Percentiles rank a stretch among this genome's conserved stretches.
These are phyloP conservation scores for Pseudomyrmex sp. DNA, from an alignment of 1,140 invertebrate genomes.

Conservation along the genomic window DNA sequence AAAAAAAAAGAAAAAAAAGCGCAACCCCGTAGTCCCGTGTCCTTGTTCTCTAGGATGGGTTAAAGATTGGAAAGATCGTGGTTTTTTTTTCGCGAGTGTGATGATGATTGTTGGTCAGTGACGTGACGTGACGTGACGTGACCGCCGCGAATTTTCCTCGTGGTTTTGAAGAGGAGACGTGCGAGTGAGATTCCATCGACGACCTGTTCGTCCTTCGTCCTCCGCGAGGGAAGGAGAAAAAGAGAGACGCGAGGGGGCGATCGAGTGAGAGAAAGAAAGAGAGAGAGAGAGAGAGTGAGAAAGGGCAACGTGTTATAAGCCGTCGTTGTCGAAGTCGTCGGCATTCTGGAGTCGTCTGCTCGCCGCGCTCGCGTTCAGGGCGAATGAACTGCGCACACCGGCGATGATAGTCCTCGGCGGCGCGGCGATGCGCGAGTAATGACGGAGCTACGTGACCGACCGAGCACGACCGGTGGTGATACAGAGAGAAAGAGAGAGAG, in stretches of 20 bases:
- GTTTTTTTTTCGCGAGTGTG: slow-evolving; percentile 37
- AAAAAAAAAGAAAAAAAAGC: neutral
- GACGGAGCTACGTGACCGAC: slow-evolving; percentile 71
- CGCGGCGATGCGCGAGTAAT: slow-evolving; percentile 60
- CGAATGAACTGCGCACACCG: slow-evolving; percentile 62
- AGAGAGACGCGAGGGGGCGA: too few relatives aligned
- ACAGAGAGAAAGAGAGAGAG: neutral
- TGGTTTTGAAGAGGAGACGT: neutral
- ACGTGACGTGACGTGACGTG: slow-evolving; percentile 20
- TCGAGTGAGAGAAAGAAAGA: neutral
- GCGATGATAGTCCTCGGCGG: slow-evolving; percentile 46
- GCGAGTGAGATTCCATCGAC: slow-evolving; percentile 7
- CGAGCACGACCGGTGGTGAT: slow-evolving; percentile 57
- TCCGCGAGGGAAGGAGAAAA: neutral
- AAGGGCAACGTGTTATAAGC: neutral
- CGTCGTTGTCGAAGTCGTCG: slow-evolving; percentile 31
- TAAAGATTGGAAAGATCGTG: neutral
- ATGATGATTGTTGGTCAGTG: neutral
- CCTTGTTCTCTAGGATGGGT: neutral
- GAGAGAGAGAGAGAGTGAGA: neutral
- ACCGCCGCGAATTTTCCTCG: neutral
- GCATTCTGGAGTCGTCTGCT: slow-evolving; percentile 33
- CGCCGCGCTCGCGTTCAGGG: neutral
- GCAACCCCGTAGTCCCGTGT: neutral
- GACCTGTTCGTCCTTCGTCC: slow-evolving; percentile 1